Evolutionary conservation across 2,113 vertebrate species (phyloP).

Genomic region (Heterotis niloticus): DNA sequence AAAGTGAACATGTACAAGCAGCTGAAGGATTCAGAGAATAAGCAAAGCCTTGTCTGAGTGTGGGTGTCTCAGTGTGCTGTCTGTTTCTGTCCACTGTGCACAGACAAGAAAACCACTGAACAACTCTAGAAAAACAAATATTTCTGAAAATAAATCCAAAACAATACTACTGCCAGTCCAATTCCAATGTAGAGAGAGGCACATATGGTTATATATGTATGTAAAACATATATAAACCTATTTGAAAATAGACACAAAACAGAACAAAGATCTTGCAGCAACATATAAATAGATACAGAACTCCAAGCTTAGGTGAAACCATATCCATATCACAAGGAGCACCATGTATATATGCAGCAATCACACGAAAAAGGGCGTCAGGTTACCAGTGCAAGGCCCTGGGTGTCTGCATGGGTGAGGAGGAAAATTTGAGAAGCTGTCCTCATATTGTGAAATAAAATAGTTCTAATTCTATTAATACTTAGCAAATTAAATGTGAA

Average conservation of each 20-base stretch:
- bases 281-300: slow-evolving; percentile 67
- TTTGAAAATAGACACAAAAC: slow-evolving; percentile 53
- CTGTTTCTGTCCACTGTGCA: slow-evolving; percentile 21
- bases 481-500: slow-evolving; percentile 55
- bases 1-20: background rate
- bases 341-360: slow-evolving; percentile 69
- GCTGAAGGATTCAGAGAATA: background rate
- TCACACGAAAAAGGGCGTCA: slow-evolving; percentile 66
- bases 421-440: slow-evolving; percentile 50
- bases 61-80: slow-evolving; percentile 10
- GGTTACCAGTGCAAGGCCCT: slow-evolving; percentile 77
- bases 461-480: slow-evolving; percentile 5
- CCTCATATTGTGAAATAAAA: slow-evolving; percentile 33
- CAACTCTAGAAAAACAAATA: background rate
- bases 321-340: slow-evolving; percentile 85
- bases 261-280: slow-evolving; percentile 66
- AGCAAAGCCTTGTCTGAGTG: background rate
- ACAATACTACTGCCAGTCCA: slow-evolving; percentile 13
- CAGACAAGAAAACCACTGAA: background rate
- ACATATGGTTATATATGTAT: slow-evolving; percentile 64
- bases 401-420: slow-evolving; percentile 66
- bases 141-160: background rate
- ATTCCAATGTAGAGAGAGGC: slow-evolving; percentile 6
- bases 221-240: slow-evolving; percentile 64
- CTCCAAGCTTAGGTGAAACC: slow-evolving; percentile 85